Conservation (phyloP, 2,113 vertebrate species). For the Oncorhynchus keta region DNA sequence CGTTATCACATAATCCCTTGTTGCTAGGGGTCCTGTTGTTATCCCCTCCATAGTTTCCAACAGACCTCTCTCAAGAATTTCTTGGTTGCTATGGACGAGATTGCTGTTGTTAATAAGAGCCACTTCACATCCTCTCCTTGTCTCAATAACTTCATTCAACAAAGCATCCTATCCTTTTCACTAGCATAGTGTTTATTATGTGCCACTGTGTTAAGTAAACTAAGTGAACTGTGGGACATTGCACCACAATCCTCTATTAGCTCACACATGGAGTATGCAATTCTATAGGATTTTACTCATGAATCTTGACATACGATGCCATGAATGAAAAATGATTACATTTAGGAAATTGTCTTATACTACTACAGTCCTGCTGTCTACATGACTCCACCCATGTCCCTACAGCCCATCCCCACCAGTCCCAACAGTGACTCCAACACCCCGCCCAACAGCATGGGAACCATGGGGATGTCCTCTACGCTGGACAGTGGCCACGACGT, state of each 20-base stretch:
- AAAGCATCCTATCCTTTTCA: background rate
- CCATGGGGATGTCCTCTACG: constrained; percentile 74
- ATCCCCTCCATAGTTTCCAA: constrained; percentile 16
- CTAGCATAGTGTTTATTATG: background rate
- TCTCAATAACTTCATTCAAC: background rate
- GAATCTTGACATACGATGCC: too few relatives aligned
- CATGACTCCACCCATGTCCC: constrained; percentile 1
- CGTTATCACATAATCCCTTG: constrained; percentile 24
- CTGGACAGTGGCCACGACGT: constrained; percentile 77
- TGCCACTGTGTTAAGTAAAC: background rate
- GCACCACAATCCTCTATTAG: background rate
- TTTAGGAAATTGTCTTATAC: background rate
- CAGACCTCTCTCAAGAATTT: constrained; percentile 16
- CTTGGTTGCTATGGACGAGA: constrained; percentile 1
- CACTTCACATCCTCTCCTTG: background rate
- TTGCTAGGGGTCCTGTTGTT: constrained; percentile 22
- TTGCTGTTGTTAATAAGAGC: background rate
- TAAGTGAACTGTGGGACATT: background rate
- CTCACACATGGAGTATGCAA: background rate
- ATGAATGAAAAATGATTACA: too few relatives aligned
- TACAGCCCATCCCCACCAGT: constrained; percentile 76
- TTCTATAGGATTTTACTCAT: background rate
- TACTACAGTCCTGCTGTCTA: background rate
- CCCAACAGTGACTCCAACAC: constrained; percentile 75
- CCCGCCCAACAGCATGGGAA: constrained; percentile 75